Evolutionary conservation across 2,113 vertebrate genomes (phyloP).

Genomic region (Oreochromis spilurus): DNA sequence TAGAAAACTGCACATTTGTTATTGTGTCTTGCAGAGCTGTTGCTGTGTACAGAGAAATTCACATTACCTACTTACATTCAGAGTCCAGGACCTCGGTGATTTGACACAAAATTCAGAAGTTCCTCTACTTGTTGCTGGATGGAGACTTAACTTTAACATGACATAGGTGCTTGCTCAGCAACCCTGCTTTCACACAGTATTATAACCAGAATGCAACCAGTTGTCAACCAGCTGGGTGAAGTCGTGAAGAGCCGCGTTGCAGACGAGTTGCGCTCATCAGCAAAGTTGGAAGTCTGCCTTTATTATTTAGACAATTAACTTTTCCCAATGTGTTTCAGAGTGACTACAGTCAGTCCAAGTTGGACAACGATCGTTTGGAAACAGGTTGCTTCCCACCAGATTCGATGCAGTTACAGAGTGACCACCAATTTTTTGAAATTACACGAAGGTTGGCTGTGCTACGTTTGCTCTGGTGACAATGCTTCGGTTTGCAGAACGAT

Average conservation of each 20-base stretch:
- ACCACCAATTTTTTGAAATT: neutral
- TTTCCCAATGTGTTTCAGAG: neutral
- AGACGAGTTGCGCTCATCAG: neutral
- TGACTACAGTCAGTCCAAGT: neutral
- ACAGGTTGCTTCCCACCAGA: neutral
- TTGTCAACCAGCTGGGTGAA: neutral
- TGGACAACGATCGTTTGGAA: neutral
- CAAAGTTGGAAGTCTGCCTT: neutral
- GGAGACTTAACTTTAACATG: neutral
- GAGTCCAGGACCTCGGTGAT: neutral
- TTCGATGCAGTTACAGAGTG: neutral
- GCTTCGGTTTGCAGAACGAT: neutral
- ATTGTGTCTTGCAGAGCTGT: neutral
- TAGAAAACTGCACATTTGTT: neutral
- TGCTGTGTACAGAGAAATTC: neutral
- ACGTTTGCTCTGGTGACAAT: neutral
- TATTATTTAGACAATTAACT: neutral
- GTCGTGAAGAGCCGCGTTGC: rapidly evolving
- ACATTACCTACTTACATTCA: neutral
- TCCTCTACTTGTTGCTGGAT: neutral
- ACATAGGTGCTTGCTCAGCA: neutral
- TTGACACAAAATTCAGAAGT: neutral
- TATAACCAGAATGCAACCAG: neutral
- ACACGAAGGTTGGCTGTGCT: neutral
- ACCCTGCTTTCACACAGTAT: neutral